Evolutionary conservation across 1,140 invertebrate species (phyloP).

Genomic region (Drepana arcuata): DNA sequence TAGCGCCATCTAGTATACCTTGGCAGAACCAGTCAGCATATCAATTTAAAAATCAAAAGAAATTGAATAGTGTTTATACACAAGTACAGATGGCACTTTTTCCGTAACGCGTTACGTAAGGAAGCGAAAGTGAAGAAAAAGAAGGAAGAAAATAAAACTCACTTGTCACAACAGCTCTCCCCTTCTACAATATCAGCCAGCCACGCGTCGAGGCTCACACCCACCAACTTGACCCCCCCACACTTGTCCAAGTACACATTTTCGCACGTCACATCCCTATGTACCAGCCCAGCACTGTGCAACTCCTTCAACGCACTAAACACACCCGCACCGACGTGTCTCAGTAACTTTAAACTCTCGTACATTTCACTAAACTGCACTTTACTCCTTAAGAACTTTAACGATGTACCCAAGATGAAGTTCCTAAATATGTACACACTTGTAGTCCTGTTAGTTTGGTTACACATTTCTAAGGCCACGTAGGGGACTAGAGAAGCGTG

Average conservation of each 20-base stretch:
- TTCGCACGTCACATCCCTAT: slow-evolving; percentile 45
- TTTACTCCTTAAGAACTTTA: slow-evolving; percentile 35
- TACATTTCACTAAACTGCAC: slow-evolving; percentile 53
- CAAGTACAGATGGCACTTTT: no score
- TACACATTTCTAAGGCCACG: slow-evolving; percentile 76
- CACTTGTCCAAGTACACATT: slow-evolving; percentile 45
- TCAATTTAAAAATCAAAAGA: slow-evolving; percentile 1
- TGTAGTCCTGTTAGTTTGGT: slow-evolving; percentile 69
- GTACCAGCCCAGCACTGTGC: slow-evolving; percentile 39
- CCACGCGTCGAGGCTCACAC: slow-evolving; percentile 37
- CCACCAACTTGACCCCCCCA: slow-evolving; percentile 48
- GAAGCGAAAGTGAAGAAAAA: no score
- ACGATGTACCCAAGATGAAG: slow-evolving; percentile 67
- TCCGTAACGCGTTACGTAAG: no score
- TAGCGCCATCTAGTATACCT: no score
- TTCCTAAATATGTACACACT: slow-evolving; percentile 76
- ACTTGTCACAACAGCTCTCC: slow-evolving; percentile 47
- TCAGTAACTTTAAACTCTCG: slow-evolving; percentile 74
- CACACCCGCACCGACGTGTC: slow-evolving; percentile 76
- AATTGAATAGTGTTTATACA: no score
- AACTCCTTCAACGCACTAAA: slow-evolving; percentile 75
- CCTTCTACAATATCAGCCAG: slow-evolving; percentile 38
- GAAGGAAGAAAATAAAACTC: no score
- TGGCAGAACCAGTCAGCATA: no score
- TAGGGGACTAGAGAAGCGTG: slow-evolving; percentile 81